Percentiles rank a stretch among this genome's conserved stretches.
phyloP scores from a whole-genome alignment of 2,888 invertebrate genomes.

The Drosophila parthenogenetica region DNA sequence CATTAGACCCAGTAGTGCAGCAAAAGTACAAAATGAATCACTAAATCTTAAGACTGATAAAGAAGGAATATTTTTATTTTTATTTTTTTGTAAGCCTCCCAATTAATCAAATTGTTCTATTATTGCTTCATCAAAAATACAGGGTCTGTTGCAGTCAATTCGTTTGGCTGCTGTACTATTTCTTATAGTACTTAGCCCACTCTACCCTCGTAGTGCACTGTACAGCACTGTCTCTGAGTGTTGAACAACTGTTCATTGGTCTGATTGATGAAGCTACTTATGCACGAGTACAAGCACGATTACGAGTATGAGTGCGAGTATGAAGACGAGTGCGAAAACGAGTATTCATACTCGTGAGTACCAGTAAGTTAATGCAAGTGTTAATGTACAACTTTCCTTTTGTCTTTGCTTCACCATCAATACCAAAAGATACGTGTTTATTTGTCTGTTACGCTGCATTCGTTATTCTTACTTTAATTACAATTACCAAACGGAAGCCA shows the following conservation, averaged over 20 bases:
- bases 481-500: not conserved
- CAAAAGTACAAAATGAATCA: no score
- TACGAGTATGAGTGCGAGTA: slow-evolving; percentile 14
- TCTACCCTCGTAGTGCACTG: slow-evolving; percentile 24
- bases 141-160: not conserved
- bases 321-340: slow-evolving; percentile 13
- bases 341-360: slow-evolving; percentile 11
- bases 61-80: no score
- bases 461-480: slow-evolving; percentile 4
- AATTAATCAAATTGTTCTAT: no score
- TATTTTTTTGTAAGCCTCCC: no score
- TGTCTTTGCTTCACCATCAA: slow-evolving; percentile 23
- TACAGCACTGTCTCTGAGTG: slow-evolving; percentile 10
- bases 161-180: slow-evolving; percentile 9
- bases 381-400: slow-evolving; percentile 42
- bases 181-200: slow-evolving; percentile 49
- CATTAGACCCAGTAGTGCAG: no score
- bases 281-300: slow-evolving; percentile 5
- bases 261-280: slow-evolving; percentile 34
- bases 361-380: slow-evolving; percentile 59
- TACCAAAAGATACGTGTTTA: slow-evolving; percentile 3
- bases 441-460: not conserved
- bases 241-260: slow-evolving; percentile 27
- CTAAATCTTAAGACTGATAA: no score
- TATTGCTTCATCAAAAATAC: not conserved